These are phyloP conservation scores for Trichogramma evanescens DNA, from an alignment of 2,888 invertebrate species.

Conservation along the genomic window DNA sequence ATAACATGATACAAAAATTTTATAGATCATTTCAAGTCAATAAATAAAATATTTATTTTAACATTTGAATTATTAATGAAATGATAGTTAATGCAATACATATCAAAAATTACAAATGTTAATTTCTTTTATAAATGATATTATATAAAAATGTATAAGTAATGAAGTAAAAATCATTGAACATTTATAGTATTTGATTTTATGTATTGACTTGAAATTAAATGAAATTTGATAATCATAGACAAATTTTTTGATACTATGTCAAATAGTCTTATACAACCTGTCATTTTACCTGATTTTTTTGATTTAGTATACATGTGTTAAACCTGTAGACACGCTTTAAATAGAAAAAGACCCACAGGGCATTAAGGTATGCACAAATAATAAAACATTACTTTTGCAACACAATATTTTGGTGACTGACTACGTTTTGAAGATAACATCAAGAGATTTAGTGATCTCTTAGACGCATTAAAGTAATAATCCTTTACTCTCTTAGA, in stretches of 20 bases:
- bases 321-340: conserved; percentile 49
- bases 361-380: conserved; percentile 39
- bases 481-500: conserved; percentile 23
- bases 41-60: too few species aligned
- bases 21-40: conserved; percentile 3
- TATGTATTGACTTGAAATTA: too few species aligned
- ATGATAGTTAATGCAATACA: too few species aligned
- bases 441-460: conserved; percentile 24
- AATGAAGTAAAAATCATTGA: too few species aligned
- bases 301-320: conserved; percentile 39
- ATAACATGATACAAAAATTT: conserved; percentile 9
- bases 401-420: conserved; percentile 30
- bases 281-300: conserved; percentile 42
- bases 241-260: conserved; percentile 20
- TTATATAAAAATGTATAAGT: too few species aligned
- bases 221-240: too few species aligned
- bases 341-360: conserved; percentile 45
- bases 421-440: conserved; percentile 23
- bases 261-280: conserved; percentile 45
- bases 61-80: too few species aligned
- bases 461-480: conserved; percentile 21
- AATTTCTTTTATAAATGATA: too few species aligned
- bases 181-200: too few species aligned
- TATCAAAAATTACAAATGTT: too few species aligned
- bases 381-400: conserved; percentile 32